Base-by-base conservation (phyloP, 1,140 invertebrate genomes). In the Tetraneura akinire region DNA sequence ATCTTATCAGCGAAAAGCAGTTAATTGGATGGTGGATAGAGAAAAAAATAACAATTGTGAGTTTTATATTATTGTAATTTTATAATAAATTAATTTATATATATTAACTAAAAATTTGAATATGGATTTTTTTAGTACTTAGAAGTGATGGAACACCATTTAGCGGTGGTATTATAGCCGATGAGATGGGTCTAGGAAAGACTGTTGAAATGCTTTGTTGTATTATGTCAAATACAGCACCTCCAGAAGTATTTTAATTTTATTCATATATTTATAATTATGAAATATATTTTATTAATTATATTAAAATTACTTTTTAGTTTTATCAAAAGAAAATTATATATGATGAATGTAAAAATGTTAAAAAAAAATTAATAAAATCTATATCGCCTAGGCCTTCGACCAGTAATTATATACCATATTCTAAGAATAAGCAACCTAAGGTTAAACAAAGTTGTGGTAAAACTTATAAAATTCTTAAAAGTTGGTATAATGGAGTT, bases 141-240 rank as follows among this genome's bases (percentile, higher is more conserved):
- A 53, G 16, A 21, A 42, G 29, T 49, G 80, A 80, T 29, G 73
- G 83, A 8, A 32, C 64, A n/a, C 81, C 86, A 37, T 86, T 86
- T 51, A 88, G 87, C n/a, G 92, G 93, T 73, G 93, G 93, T 9
- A 93, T 95, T 78, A 85, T 95, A 64, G 92, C 92, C 21, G 93
- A 95, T 86, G 93, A 94, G 86, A 95, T 94, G 93, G 93, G 93
- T 13, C 84, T 94, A 21, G 93, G 93, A 2, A 94, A 94, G 87
- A 94, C 93, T 0, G 90, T 94, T 6, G 93, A 94, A 86, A 88
- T 94, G 26, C 83, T 94, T 14, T 89, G 91, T 18, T 88, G 90
- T 80, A 88, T 94, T 82, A 84, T 94, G 60, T 83, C 87, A 4
- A 88, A 93, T 86, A 88, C 88, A 14, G 74, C 74, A 45, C 74